Conservation (phyloP, 2,113 vertebrate species). For the Athene noctua region DNA sequence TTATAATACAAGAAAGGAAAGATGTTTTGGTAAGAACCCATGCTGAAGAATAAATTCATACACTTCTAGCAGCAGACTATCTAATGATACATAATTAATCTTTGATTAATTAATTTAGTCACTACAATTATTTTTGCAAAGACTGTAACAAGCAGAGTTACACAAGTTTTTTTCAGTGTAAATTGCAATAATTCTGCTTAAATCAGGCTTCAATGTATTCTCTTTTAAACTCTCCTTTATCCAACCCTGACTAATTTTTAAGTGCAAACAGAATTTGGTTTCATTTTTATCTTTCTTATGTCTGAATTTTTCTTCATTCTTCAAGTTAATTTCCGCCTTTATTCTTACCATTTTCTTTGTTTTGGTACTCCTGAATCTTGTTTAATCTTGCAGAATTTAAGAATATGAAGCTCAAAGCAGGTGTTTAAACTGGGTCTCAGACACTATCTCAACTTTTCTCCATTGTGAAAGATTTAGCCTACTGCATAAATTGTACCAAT, state of each 20-base stretch:
- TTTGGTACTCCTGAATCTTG: not conserved
- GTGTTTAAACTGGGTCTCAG: not conserved
- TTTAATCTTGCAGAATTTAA: not conserved
- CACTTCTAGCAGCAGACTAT: not conserved
- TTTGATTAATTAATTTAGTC: slow-evolving; percentile 19
- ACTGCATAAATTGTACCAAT: not conserved
- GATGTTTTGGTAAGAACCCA: not conserved
- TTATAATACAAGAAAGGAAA: not conserved
- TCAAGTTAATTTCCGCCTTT: not conserved
- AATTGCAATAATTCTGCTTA: not conserved
- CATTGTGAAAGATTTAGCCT: not conserved
- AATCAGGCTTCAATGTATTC: not conserved
- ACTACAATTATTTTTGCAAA: not conserved
- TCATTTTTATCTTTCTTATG: not conserved
- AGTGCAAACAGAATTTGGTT: not conserved
- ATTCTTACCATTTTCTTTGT: not conserved
- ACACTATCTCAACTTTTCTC: not conserved
- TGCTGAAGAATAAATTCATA: not conserved
- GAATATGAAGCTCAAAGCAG: not conserved
- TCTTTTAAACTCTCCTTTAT: not conserved
- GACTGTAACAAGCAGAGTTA: not conserved
- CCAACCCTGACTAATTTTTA: not conserved
- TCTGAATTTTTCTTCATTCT: not conserved
- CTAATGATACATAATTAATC: slow-evolving; percentile 15
- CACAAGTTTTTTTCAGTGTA: not conserved